Base-by-base conservation (phyloP, 23 tunicate genomes). In the Ciona savignyi region DNA sequence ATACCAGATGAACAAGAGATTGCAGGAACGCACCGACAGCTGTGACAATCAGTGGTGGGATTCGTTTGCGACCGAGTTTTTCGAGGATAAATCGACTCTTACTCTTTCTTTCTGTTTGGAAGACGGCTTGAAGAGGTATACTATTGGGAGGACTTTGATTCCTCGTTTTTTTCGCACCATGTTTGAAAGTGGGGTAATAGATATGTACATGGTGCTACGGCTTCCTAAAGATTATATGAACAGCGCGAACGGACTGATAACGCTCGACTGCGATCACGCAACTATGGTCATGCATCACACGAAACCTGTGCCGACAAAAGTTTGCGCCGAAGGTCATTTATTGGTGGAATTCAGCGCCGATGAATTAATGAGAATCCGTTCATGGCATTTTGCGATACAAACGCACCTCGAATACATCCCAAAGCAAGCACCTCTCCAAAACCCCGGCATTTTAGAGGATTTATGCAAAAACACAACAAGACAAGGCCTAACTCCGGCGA, bases 41-140 rank as follows among this genome's bases (percentile, higher is more conserved):
- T 69, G 78, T 65, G 98, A 93, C 56, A 86, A 81, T 30, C 81
- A 77, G 35, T 93, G 98, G 98, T 93, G 98, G 98, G 93, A 93
- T 42, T 60, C 68, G 23, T 76, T 93, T 71, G 87, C 77, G 0
- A 35, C 84, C 23, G 98, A 93, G 62, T 85, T 86, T 77, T 93
- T 93, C 69, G 93, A 85, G 25, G 93, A 86, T 70, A 86, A 93
- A 34, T 73, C 87, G 4, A 81, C 78, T 0, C 73, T 81, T 30
- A 85, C 93, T 0, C 71, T 93, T 0, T 86, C 98, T 15, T 72
- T 86, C 24, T 81, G 60, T 63, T 51, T 92, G 62, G 97, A 90
- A 33, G 98, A 93, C 26, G 88, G 93, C 24, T 77, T 67, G 25
- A 93, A 93, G 69, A 80, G 77, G 4, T 93, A 77, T 68, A 73